These are phyloP conservation scores for Threskiornis aethiopicus DNA, from an alignment of 2,797 vertebrate species.

Conservation along the genomic window DNA sequence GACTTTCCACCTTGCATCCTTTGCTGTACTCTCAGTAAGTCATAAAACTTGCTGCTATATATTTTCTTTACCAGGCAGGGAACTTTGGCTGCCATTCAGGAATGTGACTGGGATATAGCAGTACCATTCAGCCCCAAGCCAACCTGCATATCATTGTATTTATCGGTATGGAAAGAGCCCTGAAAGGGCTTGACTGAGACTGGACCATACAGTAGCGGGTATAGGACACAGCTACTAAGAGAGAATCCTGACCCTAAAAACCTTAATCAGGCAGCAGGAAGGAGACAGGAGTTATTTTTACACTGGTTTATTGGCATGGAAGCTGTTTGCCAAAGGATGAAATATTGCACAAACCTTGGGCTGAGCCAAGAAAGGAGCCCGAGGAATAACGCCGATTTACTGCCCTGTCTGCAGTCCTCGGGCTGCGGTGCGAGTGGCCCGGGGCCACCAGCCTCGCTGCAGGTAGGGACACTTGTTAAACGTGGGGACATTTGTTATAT, in stretches of 20 bases:
- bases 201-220: rapidly evolving
- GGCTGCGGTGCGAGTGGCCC: rapidly evolving
- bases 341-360: neutral
- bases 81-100: slow-evolving; percentile 34
- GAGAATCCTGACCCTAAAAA: neutral
- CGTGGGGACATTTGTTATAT: rapidly evolving
- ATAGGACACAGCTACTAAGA: neutral
- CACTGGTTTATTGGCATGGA: neutral
- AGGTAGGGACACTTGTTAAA: neutral
- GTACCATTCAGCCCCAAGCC: neutral
- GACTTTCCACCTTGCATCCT: neutral
- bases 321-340: slow-evolving; percentile 14
- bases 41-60: neutral
- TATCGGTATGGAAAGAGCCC: neutral
- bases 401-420: neutral
- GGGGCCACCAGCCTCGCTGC: neutral
- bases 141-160: neutral
- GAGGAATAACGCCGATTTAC: neutral
- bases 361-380: neutral
- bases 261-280: neutral
- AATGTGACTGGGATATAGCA: neutral
- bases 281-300: neutral
- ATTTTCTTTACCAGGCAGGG: slow-evolving; percentile 14
- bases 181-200: neutral
- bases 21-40: neutral